Evolutionary conservation across 2,797 vertebrate species (phyloP).

Genomic region (Falco peregrinus): DNA sequence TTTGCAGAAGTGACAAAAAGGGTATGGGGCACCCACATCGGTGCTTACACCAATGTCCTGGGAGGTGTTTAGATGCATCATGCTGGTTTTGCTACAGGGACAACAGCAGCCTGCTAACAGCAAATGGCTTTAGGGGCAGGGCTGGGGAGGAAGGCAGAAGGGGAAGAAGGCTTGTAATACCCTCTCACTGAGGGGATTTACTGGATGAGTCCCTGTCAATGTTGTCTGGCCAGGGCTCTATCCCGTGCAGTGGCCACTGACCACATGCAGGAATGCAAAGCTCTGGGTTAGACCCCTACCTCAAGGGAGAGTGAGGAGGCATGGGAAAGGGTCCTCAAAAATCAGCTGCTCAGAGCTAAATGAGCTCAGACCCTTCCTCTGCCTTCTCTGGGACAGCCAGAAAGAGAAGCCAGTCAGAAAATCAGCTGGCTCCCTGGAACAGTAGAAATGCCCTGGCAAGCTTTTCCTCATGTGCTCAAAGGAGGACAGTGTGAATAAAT

Average conservation of each 20-base stretch:
- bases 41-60: neutral
- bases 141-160: neutral
- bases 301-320: neutral
- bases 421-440: neutral
- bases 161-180: neutral
- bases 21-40: fast-evolving
- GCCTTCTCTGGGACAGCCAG: neutral
- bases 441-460: neutral
- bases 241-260: neutral
- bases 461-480: neutral
- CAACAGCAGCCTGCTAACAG: neutral
- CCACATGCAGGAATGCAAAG: neutral
- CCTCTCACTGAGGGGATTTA: neutral
- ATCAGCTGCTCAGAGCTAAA: neutral
- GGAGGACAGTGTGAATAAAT: neutral
- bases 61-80: neutral
- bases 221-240: fast-evolving
- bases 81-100: neutral
- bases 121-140: neutral
- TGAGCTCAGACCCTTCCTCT: neutral
- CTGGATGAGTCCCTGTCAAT: neutral
- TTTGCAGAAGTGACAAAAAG: neutral
- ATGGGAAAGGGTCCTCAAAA: neutral
- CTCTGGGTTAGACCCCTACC: neutral
- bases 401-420: neutral